Base-by-base conservation (phyloP, 2,888 invertebrate genomes). In the Nephrotoma appendiculata region DNA sequence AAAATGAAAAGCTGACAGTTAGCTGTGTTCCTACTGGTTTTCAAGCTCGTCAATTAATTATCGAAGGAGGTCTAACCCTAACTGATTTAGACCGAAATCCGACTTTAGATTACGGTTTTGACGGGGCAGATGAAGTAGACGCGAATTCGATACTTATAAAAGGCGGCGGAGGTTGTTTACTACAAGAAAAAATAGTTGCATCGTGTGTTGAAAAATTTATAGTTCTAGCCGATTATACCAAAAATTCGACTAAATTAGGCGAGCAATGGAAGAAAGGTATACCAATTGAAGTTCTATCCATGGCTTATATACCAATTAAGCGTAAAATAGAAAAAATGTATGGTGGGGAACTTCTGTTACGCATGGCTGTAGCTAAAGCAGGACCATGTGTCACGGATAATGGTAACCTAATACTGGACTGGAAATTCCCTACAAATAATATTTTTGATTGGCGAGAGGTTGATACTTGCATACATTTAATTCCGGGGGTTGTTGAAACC, bases 371-470 rank as follows among this genome's bases (percentile, higher is more conserved):
- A 48, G 95, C 95, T 57, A 99, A 99, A 92, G 98, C 98, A 44
- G 98, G 99, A 5, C 99, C 99, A n/a, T 95, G 99, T 85, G 95
- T 99, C 0, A 99, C 99, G 0, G 99, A 99, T 90, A 99, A 99
- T 93, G 98, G 98, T 0, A 99, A 99, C 92, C 98, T 99, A 90
- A 95, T 99, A 87, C 91, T 99, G 12, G 99, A 99, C 91, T 99
- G 99, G 98, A 92, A 94, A 88, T 98, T 98, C 91, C 94, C 94
- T 87, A 93, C 92, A 88, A 91, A 92, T 9, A 93, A 92, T 89
- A 91, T 93, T 85, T 91, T 93, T 83, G 92, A 95, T 89, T 97
- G 97, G 97, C 91, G 93, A 2, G 90, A 92, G 88, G 93, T 96
- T 0, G 95, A 96, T 90, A 90, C 89, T 71, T 92, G 92, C 86